A percentile compares a stretch with the other conserved stretches of the same genome.
Conservation (phyloP, 2,797 vertebrate genomes). For the Microtus obscurus region DNA sequence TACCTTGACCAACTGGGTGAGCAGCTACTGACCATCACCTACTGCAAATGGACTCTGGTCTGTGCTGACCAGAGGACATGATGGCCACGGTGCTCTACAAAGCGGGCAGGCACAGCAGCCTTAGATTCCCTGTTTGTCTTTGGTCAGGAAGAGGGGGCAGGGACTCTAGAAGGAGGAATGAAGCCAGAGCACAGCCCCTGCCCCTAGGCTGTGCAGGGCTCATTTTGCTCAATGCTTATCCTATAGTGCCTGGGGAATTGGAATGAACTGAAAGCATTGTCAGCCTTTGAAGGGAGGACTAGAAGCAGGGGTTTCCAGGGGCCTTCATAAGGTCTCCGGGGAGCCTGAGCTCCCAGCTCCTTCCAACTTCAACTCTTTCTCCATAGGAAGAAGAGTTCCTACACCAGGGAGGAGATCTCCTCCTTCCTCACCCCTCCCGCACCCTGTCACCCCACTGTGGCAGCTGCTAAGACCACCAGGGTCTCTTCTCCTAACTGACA, state of each 20-base stretch:
- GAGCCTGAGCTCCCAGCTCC: neutral
- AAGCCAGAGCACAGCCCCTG: neutral
- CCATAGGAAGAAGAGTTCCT: neutral
- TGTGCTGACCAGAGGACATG: neutral
- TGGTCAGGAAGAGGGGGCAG: too few species aligned
- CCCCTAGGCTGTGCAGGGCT: neutral
- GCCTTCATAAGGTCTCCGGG: slow-evolving; percentile 82
- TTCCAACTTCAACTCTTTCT: neutral
- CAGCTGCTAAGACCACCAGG: too few species aligned
- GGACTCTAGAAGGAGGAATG: neutral
- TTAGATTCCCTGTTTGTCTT: too few species aligned
- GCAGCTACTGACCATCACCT: neutral
- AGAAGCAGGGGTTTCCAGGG: slow-evolving; percentile 86
- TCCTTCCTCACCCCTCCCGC: neutral
- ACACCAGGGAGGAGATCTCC: accelerated
- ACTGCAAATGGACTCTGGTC: accelerated
- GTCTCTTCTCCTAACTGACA: neutral
- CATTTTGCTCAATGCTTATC: slow-evolving; percentile 63
- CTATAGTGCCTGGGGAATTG: slow-evolving; percentile 76
- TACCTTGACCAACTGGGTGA: neutral
- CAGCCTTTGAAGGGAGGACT: slow-evolving; percentile 85
- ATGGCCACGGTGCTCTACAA: neutral
- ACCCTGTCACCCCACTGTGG: neutral
- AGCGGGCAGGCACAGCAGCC: neutral
- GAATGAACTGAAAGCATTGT: slow-evolving; percentile 74